A percentile compares a stretch with the other conserved stretches of the same genome.
Evolutionary conservation across 2,797 vertebrate species (phyloP).

Genomic region (Columba guinea): DNA sequence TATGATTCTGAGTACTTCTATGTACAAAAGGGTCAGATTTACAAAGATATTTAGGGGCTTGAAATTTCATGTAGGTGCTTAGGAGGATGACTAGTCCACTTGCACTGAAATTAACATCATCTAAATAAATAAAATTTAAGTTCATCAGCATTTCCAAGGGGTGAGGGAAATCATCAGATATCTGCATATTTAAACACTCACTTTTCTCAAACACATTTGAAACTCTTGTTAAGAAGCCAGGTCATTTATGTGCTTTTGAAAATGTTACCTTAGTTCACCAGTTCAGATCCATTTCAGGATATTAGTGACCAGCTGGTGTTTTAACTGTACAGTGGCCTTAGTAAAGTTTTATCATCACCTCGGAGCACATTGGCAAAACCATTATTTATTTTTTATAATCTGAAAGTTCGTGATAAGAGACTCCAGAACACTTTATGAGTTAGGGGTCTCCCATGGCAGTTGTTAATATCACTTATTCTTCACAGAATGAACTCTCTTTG

Average conservation of each 20-base stretch:
- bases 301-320: background rate
- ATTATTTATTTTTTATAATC: background rate
- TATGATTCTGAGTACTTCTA: background rate
- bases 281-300: background rate
- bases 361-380: background rate
- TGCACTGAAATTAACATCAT: background rate
- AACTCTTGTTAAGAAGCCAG: background rate
- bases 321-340: background rate
- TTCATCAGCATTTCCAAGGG: background rate
- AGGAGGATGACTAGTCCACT: background rate
- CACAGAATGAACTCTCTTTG: background rate
- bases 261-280: background rate
- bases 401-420: background rate
- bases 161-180: background rate
- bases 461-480: background rate
- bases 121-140: slow-evolving; percentile 31
- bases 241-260: background rate
- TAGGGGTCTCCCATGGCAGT: background rate
- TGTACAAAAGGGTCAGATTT: slow-evolving; percentile 5
- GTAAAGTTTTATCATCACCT: background rate
- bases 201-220: background rate
- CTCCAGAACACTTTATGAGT: background rate
- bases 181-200: background rate
- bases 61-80: background rate
- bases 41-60: background rate